Evolutionary conservation across 2,888 invertebrate species (phyloP), one percentile per base, ranked within the genome.

Genomic region (Cryptus armator): DNA sequence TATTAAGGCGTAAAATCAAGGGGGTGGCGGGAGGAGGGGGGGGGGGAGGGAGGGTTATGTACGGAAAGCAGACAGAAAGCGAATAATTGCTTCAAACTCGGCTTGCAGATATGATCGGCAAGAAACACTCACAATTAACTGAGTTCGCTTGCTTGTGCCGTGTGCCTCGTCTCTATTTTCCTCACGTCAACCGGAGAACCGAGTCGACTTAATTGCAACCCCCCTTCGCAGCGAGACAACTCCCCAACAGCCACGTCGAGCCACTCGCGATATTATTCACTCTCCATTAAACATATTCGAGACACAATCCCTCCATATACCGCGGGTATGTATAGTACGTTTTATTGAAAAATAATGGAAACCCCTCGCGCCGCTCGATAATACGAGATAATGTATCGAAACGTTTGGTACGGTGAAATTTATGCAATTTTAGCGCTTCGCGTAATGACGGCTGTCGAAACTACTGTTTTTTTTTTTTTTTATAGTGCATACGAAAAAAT

Each of bases 71-170:
- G 83, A 81, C 71, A 74, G 80, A 83, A 78, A 83, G 62, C 46
- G 68, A 81, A 70, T 84, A 84, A 86, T 83, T 84, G 81, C 81
- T 78, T 83, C 48, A 68, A 78, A 75, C 80, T 83, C 81, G 53
- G 19, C 66, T 43, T 48, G 70, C 46, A 74, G 81, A 86, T 87
- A 88, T 85, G 79, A 86, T 79, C 81, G 81, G 72, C 16, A 72
- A 84, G 85, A 85, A 81, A 86, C 81, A 87, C 80, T 89, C 67
- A 77, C 86, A 86, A 88, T 89, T 88, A 89, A 89, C 86, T 81
- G 53, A 19, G 51, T 48, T 44, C 70, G 37, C 56, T 10, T 10
- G 56, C 19, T 19, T 9, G 74, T 14, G 14, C 14, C 62, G 62
- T 66, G 44, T 48, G 46, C 46, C 53, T 59, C 19, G 6, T 10